A percentile compares a stretch with the other conserved stretches of the same genome.
phyloP scores from a whole-genome alignment of 2,113 vertebrate species.

The Pagrus major region DNA sequence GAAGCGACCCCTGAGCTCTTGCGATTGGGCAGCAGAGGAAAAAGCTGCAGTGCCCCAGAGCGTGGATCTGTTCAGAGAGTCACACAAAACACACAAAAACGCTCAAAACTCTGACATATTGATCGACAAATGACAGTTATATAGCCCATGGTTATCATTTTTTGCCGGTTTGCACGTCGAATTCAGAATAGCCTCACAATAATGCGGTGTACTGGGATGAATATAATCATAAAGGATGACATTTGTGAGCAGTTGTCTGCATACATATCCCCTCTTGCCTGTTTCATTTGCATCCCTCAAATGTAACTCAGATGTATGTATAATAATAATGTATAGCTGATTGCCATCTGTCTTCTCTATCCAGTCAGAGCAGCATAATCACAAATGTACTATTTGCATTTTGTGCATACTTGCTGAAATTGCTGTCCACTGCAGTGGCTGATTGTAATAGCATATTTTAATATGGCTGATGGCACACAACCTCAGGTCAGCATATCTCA shows the following conservation, averaged over 20 bases:
- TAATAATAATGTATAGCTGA: background rate
- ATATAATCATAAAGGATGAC: background rate
- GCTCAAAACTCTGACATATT: background rate
- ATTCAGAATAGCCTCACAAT: background rate
- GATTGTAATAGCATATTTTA: constrained; percentile 1
- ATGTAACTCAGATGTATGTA: background rate
- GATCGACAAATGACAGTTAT: background rate
- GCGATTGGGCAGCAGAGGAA: constrained; percentile 24
- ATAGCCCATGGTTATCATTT: background rate
- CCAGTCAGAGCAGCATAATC: background rate
- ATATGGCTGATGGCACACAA: background rate
- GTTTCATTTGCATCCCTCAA: background rate
- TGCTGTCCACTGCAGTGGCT: background rate
- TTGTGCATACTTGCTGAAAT: constrained; percentile 1
- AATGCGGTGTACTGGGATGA: background rate
- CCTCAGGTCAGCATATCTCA: background rate
- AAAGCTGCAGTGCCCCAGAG: constrained; percentile 14
- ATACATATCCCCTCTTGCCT: background rate
- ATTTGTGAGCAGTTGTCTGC: background rate
- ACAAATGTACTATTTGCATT: background rate
- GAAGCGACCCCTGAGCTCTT: constrained; percentile 18
- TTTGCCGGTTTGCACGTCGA: background rate
- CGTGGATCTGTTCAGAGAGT: constrained; percentile 16
- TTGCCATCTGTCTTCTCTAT: background rate
- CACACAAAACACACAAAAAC: constrained; percentile 4